Conservation (phyloP, 2,113 vertebrate genomes). For the Atrichornis clamosus region DNA sequence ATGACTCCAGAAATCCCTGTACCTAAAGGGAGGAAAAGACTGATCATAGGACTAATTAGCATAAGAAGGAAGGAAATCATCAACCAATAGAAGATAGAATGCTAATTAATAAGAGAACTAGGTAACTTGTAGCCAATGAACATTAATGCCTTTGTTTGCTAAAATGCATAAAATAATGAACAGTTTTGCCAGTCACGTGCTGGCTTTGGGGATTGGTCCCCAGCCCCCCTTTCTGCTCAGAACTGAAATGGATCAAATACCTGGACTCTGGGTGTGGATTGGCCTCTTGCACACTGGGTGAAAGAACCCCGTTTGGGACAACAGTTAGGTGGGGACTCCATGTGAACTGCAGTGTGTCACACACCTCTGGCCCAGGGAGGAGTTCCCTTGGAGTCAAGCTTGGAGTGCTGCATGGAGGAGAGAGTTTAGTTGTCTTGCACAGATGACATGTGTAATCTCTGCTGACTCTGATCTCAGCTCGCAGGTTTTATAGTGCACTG, state of each 20-base stretch:
- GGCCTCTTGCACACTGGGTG: background rate
- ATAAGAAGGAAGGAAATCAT: background rate
- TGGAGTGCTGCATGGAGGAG: background rate
- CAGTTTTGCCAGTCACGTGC: background rate
- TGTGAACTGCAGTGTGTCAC: rapidly evolving
- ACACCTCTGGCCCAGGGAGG: background rate
- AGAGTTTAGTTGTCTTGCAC: background rate
- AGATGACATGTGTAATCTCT: background rate
- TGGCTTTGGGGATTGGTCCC: background rate
- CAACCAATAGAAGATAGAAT: background rate
- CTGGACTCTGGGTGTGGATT: background rate
- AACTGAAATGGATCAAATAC: background rate
- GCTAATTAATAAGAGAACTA: background rate
- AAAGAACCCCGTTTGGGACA: background rate
- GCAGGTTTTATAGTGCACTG: background rate
- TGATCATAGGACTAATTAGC: background rate
- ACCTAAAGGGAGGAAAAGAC: background rate
- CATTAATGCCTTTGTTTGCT: background rate
- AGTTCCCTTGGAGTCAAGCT: background rate
- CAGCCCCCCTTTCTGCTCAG: background rate
- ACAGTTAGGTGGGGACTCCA: background rate
- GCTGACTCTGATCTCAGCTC: background rate
- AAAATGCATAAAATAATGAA: background rate
- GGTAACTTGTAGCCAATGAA: background rate
- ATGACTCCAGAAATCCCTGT: background rate